phyloP scores from a whole-genome alignment of 2,888 invertebrate species.

The Aphidoletes aphidimyza region DNA sequence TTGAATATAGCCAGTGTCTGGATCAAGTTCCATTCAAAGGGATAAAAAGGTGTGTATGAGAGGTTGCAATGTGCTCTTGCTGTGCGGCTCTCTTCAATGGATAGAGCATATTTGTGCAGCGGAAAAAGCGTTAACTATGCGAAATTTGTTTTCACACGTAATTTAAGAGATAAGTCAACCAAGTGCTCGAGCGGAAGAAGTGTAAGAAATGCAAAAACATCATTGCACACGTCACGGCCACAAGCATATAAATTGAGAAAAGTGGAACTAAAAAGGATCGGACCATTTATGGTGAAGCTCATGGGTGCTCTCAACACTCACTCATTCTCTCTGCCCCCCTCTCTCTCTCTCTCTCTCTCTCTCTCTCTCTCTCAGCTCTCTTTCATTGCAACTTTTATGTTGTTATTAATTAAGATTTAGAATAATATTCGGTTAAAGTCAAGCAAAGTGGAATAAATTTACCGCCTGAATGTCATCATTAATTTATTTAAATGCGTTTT shows the following conservation, averaged over 20 bases:
- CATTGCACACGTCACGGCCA: constrained; percentile 51
- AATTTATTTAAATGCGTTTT: constrained; percentile 51
- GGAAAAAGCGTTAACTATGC: constrained; percentile 49
- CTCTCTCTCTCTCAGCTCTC: too few species aligned
- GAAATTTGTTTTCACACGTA: constrained; percentile 51
- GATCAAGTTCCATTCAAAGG: background rate
- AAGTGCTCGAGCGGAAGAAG: constrained; percentile 23
- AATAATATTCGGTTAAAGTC: constrained; percentile 49
- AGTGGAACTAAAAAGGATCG: background rate
- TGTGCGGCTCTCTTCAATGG: background rate
- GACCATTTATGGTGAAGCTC: background rate
- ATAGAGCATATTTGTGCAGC: background rate
- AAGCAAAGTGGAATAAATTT: constrained; percentile 21
- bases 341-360: too few species aligned
- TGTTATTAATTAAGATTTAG: constrained; percentile 51
- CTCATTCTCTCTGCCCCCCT: too few species aligned
- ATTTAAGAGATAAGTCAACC: constrained; percentile 41
- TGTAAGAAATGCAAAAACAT: constrained; percentile 31
- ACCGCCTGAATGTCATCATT: constrained; percentile 28
- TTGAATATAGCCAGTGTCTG: background rate
- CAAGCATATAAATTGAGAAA: constrained; percentile 13
- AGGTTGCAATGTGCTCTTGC: background rate
- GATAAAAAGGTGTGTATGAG: constrained; percentile 3
- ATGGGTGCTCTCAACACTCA: too few species aligned
- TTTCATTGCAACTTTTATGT: background rate